Evolutionary conservation across 2,888 invertebrate genomes (phyloP), one percentile per base, ranked within the genome.

Genomic region (Argyra leucocephala): DNA sequence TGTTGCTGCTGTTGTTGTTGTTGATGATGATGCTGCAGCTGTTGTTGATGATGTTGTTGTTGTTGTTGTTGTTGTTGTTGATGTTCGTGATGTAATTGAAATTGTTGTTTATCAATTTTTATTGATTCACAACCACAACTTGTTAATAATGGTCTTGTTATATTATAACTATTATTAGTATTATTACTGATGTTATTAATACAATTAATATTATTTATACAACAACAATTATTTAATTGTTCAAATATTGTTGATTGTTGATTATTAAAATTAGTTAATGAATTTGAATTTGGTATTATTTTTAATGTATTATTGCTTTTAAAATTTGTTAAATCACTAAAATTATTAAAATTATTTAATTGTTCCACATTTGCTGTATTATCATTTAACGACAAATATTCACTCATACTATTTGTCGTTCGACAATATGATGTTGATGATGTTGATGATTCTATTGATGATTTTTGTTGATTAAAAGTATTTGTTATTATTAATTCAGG

Each of bases 61-160:
- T 60, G 61, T 57, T 62, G 59, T 62, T 66, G 69, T 66, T 48
- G 58, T 65, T 66, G 67, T 69, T 69, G 69, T 71, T 70, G 37
- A 71, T 69, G 68, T 69, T 71, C 65, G 71, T 69, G 68, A 70
- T 71, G 18, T 26, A 15, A 26, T 26, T 15, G 26, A 23, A n/a
- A 61, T 26, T 23, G 6, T 61, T 61, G 48, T 48, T 31, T 31
- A 31, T 31, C 31, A 10, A 31, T 7, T 31, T 31, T 31, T 31
- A 31, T 10, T 31, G 12, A 31, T 10, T 31, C 31, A 31, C 31
- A 31, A 31, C 12, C 12, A 31, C 31, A 31, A 6, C 12, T 48
- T 12, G 48, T 48, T 48, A 48, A 18, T 48, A 12, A 15, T 18
- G 12, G n/a, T 48, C 15, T 48, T 18, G 10, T 22, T 22, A 6